Evolutionary conservation across 2,888 invertebrate genomes (phyloP), one percentile per base, ranked within the genome.

Genomic region (Horisme vitalbata): DNA sequence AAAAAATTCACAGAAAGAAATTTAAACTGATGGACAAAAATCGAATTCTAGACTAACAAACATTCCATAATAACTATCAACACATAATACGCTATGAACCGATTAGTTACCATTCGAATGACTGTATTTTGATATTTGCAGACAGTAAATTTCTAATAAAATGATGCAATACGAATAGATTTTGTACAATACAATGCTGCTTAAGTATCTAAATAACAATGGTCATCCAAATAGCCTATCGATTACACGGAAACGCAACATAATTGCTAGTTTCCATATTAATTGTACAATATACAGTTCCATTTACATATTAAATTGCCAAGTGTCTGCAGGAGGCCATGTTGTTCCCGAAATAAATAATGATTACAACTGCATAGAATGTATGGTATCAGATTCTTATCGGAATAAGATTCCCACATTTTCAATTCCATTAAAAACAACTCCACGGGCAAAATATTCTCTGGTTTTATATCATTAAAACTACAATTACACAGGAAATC

Each of bases 401-500:
- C 27, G 11, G 45, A 45, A 33, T 41, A 11, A 13, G 6, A 15
- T 28, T 32, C 20, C 18, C 21, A 7, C 1, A 9, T 15, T 18
- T 9, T 6, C 11, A 24, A 26, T 34, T 21, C 13, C 13, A 12
- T 7, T 27, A 36, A 15, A 10, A 15, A 43, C 9, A 41, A 26
- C 7, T 13, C 33, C n/a, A 12, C 13, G 18, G 9, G 1, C 6
- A 37, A 27, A 35, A 26, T 4, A 24, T 34, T 13, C 9, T 9
- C 14, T 8, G 5, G 30, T n/a, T 55, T 11, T 50, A 45, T 8
- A 20, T 24, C 12, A 27, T 20, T 18, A 27, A 38, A 43, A 35
- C 30, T 15, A 39, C 33, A 12, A 45, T 37, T 20, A 28, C 33
- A 23, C 39, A 34, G 45, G 30, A 45, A 58, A 28, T 37, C 23